Conservation (phyloP, 2,888 invertebrate species). For the Trissoscelio sp. region DNA sequence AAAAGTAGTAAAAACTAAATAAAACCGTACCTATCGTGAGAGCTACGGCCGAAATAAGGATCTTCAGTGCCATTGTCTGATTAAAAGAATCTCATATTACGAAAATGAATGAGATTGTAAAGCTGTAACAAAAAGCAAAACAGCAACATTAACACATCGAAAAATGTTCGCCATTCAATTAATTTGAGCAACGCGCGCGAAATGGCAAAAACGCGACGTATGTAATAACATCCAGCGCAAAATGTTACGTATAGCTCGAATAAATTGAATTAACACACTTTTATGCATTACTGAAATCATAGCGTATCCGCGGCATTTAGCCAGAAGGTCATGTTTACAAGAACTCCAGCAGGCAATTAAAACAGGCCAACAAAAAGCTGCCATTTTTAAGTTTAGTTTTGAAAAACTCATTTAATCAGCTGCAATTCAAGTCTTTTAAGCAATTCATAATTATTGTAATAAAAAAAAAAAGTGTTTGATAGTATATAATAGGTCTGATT, state of each 20-base stretch:
- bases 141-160: constrained; percentile 9
- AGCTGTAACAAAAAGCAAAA: constrained; percentile 49
- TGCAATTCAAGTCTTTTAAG: neutral
- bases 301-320: constrained; percentile 9
- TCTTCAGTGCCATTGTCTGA: constrained; percentile 76
- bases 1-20: neutral
- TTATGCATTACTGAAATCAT: constrained; percentile 19
- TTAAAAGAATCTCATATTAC: constrained; percentile 79
- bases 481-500: constrained; percentile 28
- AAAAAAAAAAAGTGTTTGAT: constrained; percentile 5
- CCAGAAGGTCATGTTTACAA: constrained; percentile 34
- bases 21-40: constrained; percentile 75
- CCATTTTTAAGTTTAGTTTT: neutral
- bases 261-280: constrained; percentile 41
- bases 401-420: neutral
- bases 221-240: neutral
- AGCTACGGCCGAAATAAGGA: constrained; percentile 74
- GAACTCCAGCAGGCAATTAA: neutral
- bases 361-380: neutral
- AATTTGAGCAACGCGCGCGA: constrained; percentile 25
- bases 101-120: constrained; percentile 64
- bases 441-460: neutral
- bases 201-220: neutral
- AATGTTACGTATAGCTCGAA: constrained; percentile 8
- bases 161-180: constrained; percentile 17